phyloP scores from a whole-genome alignment of 1,140 invertebrate genomes.

The Argopecten irradians region DNA sequence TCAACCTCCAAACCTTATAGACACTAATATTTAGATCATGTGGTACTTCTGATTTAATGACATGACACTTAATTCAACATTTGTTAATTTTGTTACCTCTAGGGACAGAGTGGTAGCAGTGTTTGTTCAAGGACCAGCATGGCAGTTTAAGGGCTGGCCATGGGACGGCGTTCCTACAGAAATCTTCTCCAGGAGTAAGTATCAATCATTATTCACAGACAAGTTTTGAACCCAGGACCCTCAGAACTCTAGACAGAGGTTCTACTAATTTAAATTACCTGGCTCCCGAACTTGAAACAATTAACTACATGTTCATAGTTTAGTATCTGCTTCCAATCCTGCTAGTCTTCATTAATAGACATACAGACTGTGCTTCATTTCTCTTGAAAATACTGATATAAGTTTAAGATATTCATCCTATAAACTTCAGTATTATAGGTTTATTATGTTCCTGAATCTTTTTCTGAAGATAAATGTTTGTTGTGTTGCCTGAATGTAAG shows the following conservation, averaged over 20 bases:
- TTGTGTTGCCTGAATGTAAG: neutral
- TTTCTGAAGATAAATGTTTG: neutral
- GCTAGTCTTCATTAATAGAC: neutral
- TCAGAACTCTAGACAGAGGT: neutral
- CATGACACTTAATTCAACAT: no score
- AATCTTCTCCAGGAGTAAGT: constrained; percentile 96
- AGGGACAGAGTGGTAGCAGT: constrained; percentile 97
- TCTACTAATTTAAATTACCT: neutral
- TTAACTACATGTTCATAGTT: neutral
- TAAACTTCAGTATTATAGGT: neutral
- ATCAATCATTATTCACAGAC: neutral
- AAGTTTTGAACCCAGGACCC: no score
- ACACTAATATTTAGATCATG: no score
- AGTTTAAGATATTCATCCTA: neutral
- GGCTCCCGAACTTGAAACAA: neutral
- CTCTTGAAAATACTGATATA: no score
- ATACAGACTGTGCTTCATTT: neutral
- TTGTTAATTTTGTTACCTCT: no score
- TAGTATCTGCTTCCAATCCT: neutral
- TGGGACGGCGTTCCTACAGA: constrained; percentile 98
- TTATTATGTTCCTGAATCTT: neutral
- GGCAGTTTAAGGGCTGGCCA: constrained; percentile 99
- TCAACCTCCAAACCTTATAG: no score
- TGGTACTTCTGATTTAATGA: no score
- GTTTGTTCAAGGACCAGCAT: constrained; percentile 98